phyloP scores from a whole-genome alignment of 2,113 vertebrate species.

The Erythrolamprus reginae region DNA sequence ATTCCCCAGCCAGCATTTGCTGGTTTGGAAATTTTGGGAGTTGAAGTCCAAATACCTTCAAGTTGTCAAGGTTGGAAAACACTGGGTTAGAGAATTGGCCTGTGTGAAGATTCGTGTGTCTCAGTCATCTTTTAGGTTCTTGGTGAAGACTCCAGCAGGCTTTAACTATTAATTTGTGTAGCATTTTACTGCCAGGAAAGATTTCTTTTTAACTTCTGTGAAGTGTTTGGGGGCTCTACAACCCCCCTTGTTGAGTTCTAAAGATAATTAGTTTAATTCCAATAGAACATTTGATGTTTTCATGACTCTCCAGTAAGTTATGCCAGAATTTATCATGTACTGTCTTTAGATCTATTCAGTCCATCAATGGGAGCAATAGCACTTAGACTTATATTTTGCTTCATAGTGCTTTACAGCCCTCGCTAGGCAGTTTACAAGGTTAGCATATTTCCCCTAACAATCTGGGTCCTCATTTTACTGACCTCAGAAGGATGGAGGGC shows the following conservation, averaged over 20 bases:
- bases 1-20: no score
- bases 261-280: neutral
- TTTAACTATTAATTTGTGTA: neutral
- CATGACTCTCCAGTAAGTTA: neutral
- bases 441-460: no score
- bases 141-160: neutral
- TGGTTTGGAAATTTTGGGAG: no score
- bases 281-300: neutral
- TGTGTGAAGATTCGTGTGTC: neutral
- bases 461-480: no score
- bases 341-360: neutral
- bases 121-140: neutral
- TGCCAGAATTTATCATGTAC: neutral
- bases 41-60: no score
- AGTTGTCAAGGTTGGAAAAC: no score
- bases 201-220: neutral
- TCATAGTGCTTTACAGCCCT: no score
- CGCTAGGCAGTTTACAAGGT: no score
- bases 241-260: neutral
- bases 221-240: neutral
- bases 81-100: neutral
- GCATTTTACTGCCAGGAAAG: neutral
- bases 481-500: no score
- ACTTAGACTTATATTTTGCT: no score
- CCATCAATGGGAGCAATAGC: neutral